Evolutionary conservation across 2,113 vertebrate genomes (phyloP), one percentile per base, ranked within the genome.

Genomic region (Tylochromis polylepis): DNA sequence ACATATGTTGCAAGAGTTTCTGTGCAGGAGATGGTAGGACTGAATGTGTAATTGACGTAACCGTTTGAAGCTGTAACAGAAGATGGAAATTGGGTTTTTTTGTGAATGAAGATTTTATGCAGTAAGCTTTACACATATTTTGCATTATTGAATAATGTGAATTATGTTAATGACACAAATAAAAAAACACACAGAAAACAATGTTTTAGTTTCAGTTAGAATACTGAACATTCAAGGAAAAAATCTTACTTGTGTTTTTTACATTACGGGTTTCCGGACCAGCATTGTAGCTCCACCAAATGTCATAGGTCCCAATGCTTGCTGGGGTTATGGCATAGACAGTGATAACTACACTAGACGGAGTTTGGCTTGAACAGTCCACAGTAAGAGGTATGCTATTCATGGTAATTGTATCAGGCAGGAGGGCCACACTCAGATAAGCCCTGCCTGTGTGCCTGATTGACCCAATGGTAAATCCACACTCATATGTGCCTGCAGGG

Each of bases 351-450:
- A 31, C 5, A 5, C 31, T 31, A 5, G 3, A 5, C 8, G 36
- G 5, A 38, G 36, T 5, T 6, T 38, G 36, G 5, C 2, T 38
- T 51, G 49, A 5, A 1, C 0, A 8, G 5, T 6, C 1, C 2
- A 3, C 70, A 6, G 86, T 81, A 1, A 89, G 83, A 46, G 95
- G 95, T 0, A 5, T 0, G 1, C 14, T 83, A 0, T 1, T 31
- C 62, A 96, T 3, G 8, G 12, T 38, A 72, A 96, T 92, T 1
- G 1, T 3, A 18, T 96, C 95, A 15, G 96, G 96, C 12, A 95
- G 90, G 3, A 93, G 84, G 1, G 93, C 91, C 24, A 96, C 93
- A 0, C 2, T 3, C 31, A 97, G 2, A 0, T 7, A 0, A 43
- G 81, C 4, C 11, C 8, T 81, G 57, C 94, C 95, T 34, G 22